These are phyloP conservation scores for Herminia tarsipennalis DNA, from an alignment of 2,888 invertebrate species.

Conservation along the genomic window DNA sequence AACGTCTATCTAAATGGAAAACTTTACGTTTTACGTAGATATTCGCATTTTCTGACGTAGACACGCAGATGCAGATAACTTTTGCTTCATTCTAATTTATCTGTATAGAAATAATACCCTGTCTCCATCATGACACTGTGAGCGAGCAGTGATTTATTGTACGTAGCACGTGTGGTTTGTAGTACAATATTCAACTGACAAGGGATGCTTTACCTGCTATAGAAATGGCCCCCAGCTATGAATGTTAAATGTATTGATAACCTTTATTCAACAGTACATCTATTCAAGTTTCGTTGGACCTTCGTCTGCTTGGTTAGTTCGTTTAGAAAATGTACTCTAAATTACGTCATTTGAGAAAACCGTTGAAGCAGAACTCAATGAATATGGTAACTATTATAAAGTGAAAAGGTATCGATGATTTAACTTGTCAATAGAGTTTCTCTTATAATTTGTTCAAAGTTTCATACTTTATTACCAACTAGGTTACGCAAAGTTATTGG, in stretches of 20 bases:
- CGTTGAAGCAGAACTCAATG: conserved; percentile 20
- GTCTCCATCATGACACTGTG: conserved; percentile 50
- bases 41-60: no score
- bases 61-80: neutral
- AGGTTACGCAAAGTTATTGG: neutral
- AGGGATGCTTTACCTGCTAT: conserved; percentile 78
- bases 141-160: conserved; percentile 70
- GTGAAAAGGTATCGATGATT: conserved; percentile 15
- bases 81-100: conserved; percentile 16
- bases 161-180: conserved; percentile 70
- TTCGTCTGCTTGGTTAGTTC: conserved; percentile 63
- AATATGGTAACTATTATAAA: conserved; percentile 13
- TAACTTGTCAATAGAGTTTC: conserved; percentile 1
- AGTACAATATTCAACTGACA: conserved; percentile 64
- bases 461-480: conserved; percentile 4
- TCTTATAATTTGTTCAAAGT: conserved; percentile 2
- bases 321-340: conserved; percentile 39
- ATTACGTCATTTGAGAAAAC: conserved; percentile 33
- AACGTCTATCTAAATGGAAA: no score
- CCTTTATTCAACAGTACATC: conserved; percentile 68
- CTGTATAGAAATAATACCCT: conserved; percentile 21
- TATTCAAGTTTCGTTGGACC: conserved; percentile 61
- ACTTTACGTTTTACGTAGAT: no score
- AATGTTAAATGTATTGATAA: conserved; percentile 66
- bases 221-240: conserved; percentile 58